Evolutionary conservation across 2,113 vertebrate genomes (phyloP).

Genomic region (Pantherophis guttatus): DNA sequence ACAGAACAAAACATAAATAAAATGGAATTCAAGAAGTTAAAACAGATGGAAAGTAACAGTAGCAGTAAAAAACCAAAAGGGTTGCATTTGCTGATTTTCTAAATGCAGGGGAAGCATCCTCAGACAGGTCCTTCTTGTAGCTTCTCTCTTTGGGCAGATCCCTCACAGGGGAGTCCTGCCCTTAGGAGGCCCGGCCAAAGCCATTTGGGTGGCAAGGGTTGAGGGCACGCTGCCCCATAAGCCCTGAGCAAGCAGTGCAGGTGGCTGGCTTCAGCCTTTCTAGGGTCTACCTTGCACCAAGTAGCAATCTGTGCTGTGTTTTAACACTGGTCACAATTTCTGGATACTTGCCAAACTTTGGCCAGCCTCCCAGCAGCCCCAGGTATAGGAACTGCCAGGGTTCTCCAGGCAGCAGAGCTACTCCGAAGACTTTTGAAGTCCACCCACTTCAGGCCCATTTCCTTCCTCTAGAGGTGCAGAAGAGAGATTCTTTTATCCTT

Average conservation of each 20-base stretch:
- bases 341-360: neutral
- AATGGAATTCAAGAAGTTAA: neutral
- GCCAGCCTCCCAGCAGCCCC: neutral
- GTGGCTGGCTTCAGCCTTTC: neutral
- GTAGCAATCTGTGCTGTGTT: neutral
- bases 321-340: neutral
- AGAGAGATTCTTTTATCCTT: too few species aligned
- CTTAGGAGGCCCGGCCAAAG: neutral
- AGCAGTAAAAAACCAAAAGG: neutral
- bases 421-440: neutral
- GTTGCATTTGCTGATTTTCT: neutral
- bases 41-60: neutral
- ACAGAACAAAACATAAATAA: neutral
- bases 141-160: neutral
- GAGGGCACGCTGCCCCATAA: neutral
- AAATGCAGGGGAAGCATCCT: neutral
- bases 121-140: neutral
- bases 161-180: neutral
- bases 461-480: neutral
- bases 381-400: neutral
- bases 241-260: neutral
- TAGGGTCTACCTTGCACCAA: neutral
- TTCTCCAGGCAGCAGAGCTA: neutral
- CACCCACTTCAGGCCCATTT: neutral
- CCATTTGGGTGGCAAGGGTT: accelerated